A percentile compares a stretch with the other conserved stretches of the same genome.
Evolutionary conservation across 1,140 invertebrate genomes (phyloP).

Genomic region (Drosophila bipectinata): DNA sequence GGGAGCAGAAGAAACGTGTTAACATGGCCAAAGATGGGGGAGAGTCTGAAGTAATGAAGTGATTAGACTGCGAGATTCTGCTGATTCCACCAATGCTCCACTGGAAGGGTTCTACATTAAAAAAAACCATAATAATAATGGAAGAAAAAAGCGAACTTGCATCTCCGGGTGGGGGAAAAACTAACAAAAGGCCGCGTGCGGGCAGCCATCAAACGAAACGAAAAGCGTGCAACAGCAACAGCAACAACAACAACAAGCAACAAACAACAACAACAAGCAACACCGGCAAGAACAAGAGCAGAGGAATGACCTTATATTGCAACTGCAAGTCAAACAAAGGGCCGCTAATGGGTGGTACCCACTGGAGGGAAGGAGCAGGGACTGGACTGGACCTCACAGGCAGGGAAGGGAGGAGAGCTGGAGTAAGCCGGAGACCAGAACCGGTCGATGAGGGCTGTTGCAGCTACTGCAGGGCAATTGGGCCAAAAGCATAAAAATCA

Average conservation of each 20-base stretch:
- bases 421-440: conserved; percentile 31
- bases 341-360: conserved; percentile 63
- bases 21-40: conserved; percentile 27
- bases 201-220: conserved; percentile 77
- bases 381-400: not conserved
- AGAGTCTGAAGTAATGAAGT: conserved; percentile 27
- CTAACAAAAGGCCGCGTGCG: conserved; percentile 77
- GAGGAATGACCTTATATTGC: conserved; percentile 82
- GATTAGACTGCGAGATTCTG: conserved; percentile 39
- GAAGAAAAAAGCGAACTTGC: conserved; percentile 8
- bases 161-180: conserved; percentile 59
- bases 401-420: conserved; percentile 31
- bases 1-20: conserved; percentile 41
- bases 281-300: conserved; percentile 64
- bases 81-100: conserved; percentile 13
- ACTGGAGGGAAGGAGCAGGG: conserved; percentile 17
- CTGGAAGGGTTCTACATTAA: conserved; percentile 22
- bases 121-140: conserved; percentile 47
- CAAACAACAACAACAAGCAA: conserved; percentile 18
- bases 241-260: conserved; percentile 36
- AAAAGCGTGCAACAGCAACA: conserved; percentile 73
- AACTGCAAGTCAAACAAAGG: conserved; percentile 80
- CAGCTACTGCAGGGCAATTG: conserved; percentile 78
- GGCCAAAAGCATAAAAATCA: conserved; percentile 82
- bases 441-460: conserved; percentile 49